Conservation (phyloP, 2,888 invertebrate species). For the Oasisia sp. region DNA sequence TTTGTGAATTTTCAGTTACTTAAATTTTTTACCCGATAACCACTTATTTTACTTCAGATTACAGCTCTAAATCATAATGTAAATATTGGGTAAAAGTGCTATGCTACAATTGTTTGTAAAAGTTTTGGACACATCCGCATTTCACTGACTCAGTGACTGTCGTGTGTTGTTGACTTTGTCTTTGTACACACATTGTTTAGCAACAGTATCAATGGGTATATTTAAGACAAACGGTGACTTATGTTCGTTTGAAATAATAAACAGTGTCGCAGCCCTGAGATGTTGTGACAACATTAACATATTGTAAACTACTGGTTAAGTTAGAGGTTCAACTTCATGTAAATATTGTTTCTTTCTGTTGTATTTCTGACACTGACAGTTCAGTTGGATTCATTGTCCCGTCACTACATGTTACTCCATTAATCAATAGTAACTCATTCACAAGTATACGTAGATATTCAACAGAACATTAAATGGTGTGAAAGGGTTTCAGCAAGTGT, state of each 20-base stretch:
- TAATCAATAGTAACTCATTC: no score
- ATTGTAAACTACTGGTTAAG: not conserved
- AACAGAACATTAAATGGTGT: no score
- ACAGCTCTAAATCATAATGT: not conserved
- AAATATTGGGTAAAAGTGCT: not conserved
- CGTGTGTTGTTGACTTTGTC: not conserved
- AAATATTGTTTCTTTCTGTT: not conserved
- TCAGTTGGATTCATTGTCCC: no score
- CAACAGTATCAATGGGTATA: not conserved
- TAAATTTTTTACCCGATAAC: not conserved
- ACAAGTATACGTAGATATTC: no score
- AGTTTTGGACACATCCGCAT: constrained; percentile 17
- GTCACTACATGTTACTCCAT: no score
- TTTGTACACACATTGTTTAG: not conserved
- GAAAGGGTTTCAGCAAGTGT: no score
- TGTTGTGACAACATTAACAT: not conserved
- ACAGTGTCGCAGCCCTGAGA: not conserved
- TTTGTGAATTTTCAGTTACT: not conserved
- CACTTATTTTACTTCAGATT: not conserved
- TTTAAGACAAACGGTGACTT: not conserved
- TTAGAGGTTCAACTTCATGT: not conserved
- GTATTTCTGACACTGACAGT: not conserved
- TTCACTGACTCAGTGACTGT: not conserved
- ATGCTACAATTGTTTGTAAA: not conserved
- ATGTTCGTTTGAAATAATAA: not conserved